Conservation (phyloP, 2,888 invertebrate genomes). For the Parelbella ahira region DNA sequence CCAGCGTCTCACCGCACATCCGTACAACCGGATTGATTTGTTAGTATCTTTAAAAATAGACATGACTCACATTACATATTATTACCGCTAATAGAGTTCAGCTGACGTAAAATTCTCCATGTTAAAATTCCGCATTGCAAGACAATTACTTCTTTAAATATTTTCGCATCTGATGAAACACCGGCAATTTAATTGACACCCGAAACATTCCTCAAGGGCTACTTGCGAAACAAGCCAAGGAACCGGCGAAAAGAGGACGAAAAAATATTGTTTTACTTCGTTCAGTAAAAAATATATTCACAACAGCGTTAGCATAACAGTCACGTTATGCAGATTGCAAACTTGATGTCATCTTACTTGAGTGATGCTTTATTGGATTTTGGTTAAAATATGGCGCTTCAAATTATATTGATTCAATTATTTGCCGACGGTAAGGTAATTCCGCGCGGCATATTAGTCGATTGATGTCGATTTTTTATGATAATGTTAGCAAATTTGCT, state of each 20-base stretch:
- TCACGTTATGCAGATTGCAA: slow-evolving; percentile 22
- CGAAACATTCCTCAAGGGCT: slow-evolving; percentile 4
- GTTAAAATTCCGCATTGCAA: slow-evolving; percentile 3
- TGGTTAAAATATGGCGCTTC: slow-evolving; percentile 1
- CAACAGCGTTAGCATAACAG: slow-evolving; percentile 26
- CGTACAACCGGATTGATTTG: slow-evolving; percentile 40
- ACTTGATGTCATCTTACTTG: slow-evolving; percentile 3
- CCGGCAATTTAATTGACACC: slow-evolving; percentile 1
- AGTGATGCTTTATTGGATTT: background rate
- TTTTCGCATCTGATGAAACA: background rate
- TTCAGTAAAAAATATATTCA: slow-evolving; percentile 19
- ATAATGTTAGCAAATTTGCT: too few relatives aligned
- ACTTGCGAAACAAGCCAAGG: slow-evolving; percentile 3
- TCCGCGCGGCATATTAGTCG: too few relatives aligned
- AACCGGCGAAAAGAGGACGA: slow-evolving; percentile 2
- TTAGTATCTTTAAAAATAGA: slow-evolving; percentile 44
- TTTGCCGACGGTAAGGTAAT: too few relatives aligned
- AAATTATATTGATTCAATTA: background rate
- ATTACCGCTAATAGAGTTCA: slow-evolving; percentile 17
- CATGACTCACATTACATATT: slow-evolving; percentile 45
- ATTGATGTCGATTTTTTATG: background rate
- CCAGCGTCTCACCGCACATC: slow-evolving; percentile 35
- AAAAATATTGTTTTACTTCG: slow-evolving; percentile 6
- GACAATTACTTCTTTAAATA: background rate
- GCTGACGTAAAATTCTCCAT: slow-evolving; percentile 4